Percentiles rank a stretch among this genome's conserved stretches.
phyloP scores from a whole-genome alignment of 2,888 invertebrate species.

The Ceratothoa steindachneri region DNA sequence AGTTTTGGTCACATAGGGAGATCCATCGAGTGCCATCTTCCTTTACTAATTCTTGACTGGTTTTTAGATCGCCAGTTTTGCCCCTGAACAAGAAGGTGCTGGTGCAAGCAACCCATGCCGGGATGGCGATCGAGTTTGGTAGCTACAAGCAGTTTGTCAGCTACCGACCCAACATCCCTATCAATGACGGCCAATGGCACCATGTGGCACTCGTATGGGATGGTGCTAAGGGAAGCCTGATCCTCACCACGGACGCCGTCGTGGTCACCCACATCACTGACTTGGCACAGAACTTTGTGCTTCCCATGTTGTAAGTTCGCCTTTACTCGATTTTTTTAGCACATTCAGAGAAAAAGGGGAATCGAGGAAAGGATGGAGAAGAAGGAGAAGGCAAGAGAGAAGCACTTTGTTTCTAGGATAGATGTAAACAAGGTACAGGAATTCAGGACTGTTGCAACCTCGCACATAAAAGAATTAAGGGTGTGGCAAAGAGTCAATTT shows the following conservation, averaged over 20 bases:
- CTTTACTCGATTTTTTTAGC: too few relatives aligned
- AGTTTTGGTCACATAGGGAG: too few relatives aligned
- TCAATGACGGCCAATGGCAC: slow-evolving; percentile 96
- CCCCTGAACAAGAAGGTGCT: slow-evolving; percentile 68
- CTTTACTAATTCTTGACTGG: too few relatives aligned
- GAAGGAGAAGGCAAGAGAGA: too few relatives aligned
- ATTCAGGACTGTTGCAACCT: too few relatives aligned
- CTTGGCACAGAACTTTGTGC: slow-evolving; percentile 73
- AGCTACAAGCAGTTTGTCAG: slow-evolving; percentile 84
- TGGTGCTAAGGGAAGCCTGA: slow-evolving; percentile 76
- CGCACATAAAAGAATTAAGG: too few relatives aligned
- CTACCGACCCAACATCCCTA: slow-evolving; percentile 84
- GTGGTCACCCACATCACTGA: slow-evolving; percentile 88
- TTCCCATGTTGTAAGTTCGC: slow-evolving; percentile 73
- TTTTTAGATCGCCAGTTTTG: slow-evolving; percentile 39
- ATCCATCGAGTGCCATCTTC: too few relatives aligned
- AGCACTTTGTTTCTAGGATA: too few relatives aligned
- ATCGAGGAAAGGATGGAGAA: too few relatives aligned
- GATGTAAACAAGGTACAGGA: too few relatives aligned
- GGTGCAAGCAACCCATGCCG: slow-evolving; percentile 85
- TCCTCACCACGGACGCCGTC: slow-evolving; percentile 89
- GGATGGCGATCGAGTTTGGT: slow-evolving; percentile 81
- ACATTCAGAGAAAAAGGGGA: neutral
- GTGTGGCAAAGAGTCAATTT: too few relatives aligned
- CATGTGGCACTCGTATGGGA: slow-evolving; percentile 94